Evolutionary conservation across 2,797 vertebrate genomes (phyloP).

Genomic region (Chelmon rostratus): DNA sequence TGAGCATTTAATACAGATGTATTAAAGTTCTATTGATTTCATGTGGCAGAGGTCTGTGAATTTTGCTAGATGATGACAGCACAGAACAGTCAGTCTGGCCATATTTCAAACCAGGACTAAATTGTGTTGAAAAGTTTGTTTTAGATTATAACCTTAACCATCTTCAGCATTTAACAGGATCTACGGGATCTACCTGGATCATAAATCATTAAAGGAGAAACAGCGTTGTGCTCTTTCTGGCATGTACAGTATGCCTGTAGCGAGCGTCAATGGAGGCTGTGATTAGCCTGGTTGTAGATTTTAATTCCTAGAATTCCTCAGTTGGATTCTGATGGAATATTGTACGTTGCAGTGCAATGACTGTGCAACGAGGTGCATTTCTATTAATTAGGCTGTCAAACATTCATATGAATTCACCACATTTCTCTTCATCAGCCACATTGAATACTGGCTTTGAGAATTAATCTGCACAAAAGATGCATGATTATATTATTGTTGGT

Average conservation of each 20-base stretch:
- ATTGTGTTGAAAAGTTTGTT: not conserved
- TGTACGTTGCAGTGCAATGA: conserved; percentile 7
- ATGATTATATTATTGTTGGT: conserved; percentile 53
- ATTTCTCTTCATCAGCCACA: conserved; percentile 37
- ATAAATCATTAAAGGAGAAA: not conserved
- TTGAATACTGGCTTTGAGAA: conserved; percentile 34
- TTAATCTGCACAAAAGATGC: conserved; percentile 30
- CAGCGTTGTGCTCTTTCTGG: not conserved
- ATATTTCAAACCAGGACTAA: not conserved
- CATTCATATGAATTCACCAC: conserved; percentile 51
- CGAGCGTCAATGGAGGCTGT: not conserved
- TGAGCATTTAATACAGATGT: not conserved
- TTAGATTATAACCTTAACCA: not conserved
- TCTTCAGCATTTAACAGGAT: not conserved
- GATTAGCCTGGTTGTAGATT: conserved; percentile 6
- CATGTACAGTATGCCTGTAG: not conserved
- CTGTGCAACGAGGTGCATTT: conserved; percentile 23
- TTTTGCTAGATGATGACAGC: not conserved
- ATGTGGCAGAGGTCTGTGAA: not conserved
- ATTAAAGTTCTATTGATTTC: not conserved
- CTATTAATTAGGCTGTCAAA: conserved; percentile 54
- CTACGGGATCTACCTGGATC: not conserved
- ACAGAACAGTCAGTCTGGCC: not conserved
- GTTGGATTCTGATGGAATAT: not conserved
- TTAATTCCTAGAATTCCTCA: not conserved